Evolutionary conservation across 2,113 vertebrate species (phyloP), one percentile per base, ranked within the genome.

Genomic region (Castor canadensis): DNA sequence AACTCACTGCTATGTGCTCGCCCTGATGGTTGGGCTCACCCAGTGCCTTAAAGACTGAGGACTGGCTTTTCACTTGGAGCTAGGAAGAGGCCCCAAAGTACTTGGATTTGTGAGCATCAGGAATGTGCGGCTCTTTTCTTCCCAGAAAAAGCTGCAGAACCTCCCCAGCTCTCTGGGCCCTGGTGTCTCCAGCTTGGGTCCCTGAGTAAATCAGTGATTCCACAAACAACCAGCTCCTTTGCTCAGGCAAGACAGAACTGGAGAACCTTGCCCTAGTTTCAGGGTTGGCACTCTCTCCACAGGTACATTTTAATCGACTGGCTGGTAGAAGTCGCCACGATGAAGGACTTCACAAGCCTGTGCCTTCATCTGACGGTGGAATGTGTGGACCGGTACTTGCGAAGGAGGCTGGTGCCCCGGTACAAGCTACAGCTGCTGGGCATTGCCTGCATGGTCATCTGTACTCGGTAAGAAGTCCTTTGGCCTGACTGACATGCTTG

Each of bases 391-490:
- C 99, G 99, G 5, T 99, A 99, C 95, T 96, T 99, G 97, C 98
- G 98, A 62, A 97, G 98, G 62, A 98, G 99, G 72, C 98, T 98
- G 2, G 99, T 99, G 12, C 98, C 99, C 22, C 99, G 99, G 64
- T 98, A 98, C 82, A 98, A 97, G 19, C 99, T 99, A 9, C 99
- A 99, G 95, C 98, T 99, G 3, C 97, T 99, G 96, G 99, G 99
- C 94, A 99, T 99, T 2, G 99, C 99, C 91, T 99, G 99, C 98
- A 99, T 99, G 99, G 99, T 99, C 66, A 99, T 99, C 97, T 99
- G 99, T 94, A 99, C 99, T 95, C 98, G 99, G 99, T 99, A 93
- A 98, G 99, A 47, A 52, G 10, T 62, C 52, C 62, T 15, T 32
- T 58, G 1, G 24, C 62, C 3, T 9, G 30, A 26, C 19, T 1